phyloP scores from a whole-genome alignment of 2,888 invertebrate species.

The Drosophila atroscutellata region DNA sequence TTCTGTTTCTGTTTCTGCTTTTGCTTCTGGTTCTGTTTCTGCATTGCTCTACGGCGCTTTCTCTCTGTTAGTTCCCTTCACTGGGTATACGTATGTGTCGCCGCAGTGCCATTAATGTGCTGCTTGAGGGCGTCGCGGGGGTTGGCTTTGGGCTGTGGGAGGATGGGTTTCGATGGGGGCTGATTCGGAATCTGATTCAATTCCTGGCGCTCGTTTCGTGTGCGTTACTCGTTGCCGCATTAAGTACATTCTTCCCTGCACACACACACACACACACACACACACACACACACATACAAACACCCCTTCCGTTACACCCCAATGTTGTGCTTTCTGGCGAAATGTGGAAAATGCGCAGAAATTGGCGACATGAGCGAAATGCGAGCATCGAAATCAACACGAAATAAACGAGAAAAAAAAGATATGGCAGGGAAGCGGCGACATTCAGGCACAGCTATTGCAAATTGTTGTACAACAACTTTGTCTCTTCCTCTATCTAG shows the following conservation, averaged over 20 bases:
- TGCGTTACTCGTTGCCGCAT: conserved; percentile 69
- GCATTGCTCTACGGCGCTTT: conserved; percentile 38
- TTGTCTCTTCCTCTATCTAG: background rate
- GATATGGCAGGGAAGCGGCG: conserved; percentile 11
- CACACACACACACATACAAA: conserved; percentile 16
- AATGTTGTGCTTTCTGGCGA: conserved; percentile 69
- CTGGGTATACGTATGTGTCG: conserved; percentile 23
- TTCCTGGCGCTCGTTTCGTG: conserved; percentile 49
- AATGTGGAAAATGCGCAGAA: conserved; percentile 63
- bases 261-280: conserved; percentile 16
- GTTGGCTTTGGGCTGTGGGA: conserved; percentile 9
- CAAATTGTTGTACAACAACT: conserved; percentile 8
- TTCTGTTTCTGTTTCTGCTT: conserved; percentile 17
- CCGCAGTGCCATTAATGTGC: conserved; percentile 68
- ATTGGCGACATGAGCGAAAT: conserved; percentile 68
- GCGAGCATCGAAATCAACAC: conserved; percentile 52
- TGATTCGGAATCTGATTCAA: conserved; percentile 65
- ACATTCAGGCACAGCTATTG: conserved; percentile 42
- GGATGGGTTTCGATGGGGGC: conserved; percentile 42
- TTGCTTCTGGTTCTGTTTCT: conserved; percentile 17
- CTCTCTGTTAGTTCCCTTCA: conserved; percentile 16
- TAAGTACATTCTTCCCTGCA: conserved; percentile 60
- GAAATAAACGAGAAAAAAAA: conserved; percentile 38
- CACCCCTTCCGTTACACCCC: conserved; percentile 6
- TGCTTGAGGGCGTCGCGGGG: conserved; percentile 56